A percentile compares a stretch with the other conserved stretches of the same genome.
phyloP scores from a whole-genome alignment of 92 coral and sea anemone species.

The Bergia sp. region DNA sequence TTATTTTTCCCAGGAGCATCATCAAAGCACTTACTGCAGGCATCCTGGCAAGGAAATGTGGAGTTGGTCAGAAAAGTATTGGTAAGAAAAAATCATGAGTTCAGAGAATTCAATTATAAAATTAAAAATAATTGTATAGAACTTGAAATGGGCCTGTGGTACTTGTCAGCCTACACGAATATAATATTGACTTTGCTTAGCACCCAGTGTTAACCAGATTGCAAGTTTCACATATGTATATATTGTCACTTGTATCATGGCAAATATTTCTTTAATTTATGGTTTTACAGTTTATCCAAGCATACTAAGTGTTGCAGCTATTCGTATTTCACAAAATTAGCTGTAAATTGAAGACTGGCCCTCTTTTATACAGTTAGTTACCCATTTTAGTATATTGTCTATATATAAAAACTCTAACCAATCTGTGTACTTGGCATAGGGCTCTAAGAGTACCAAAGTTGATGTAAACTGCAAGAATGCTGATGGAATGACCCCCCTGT shows the following conservation, averaged over 20 bases:
- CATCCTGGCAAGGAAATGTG: constrained; percentile 98
- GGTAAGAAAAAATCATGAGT: constrained; percentile 54
- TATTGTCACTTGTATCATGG: no score
- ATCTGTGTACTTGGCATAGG: constrained; percentile 45
- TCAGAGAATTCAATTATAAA: no score
- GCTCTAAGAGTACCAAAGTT: constrained; percentile 58
- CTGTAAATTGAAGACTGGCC: not conserved
- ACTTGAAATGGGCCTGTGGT: not conserved
- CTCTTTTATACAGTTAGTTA: not conserved
- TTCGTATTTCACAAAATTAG: not conserved
- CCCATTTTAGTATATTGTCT: not conserved
- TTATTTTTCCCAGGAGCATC: constrained; percentile 66
- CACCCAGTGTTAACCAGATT: no score
- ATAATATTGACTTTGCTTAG: no score
- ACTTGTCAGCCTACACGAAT: no score
- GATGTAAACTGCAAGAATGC: constrained; percentile 92
- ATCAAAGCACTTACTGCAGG: constrained; percentile 90
- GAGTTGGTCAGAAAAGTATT: constrained; percentile 76
- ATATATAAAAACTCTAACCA: not conserved
- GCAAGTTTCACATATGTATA: no score
- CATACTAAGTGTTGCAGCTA: no score
- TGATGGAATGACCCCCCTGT: constrained; percentile 92
- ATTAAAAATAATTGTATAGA: not conserved
- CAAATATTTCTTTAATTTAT: no score
- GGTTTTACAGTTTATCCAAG: no score